Base-by-base conservation (phyloP, 64 coral and sea anemone genomes). In the Actinia tenebrosa region DNA sequence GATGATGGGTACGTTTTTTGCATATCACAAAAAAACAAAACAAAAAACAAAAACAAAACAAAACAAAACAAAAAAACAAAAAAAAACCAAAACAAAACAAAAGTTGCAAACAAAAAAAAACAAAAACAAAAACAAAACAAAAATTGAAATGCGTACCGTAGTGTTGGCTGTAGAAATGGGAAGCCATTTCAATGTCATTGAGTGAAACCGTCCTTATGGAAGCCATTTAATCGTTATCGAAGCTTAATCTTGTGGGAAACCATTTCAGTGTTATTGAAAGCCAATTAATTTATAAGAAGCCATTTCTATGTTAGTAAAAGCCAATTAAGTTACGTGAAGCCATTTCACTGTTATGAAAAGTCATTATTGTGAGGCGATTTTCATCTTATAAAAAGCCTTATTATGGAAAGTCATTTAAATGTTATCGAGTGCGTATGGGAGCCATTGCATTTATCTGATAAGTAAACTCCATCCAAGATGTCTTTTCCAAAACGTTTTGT, bases 1-100 rank as follows among this genome's bases (percentile, higher is more conserved):
- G 89, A 98, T 66, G 95, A 98, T 79, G 94, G 95, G 95, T 98
- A 44, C 26, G 69, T 75, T 75, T 75, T 37, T 37, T 37, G 30
- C 30, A 37, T 37, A 37, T 37, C 30, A 37, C 30, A 37, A 37
- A 37, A 37, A 37, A 37, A 37, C 30, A 37, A 37, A n/a, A n/a
- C n/a, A n/a, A 17, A 64, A 18, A 16, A 18, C 8, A 16, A 64
- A 16, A 18, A 16, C 13, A 55, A 55, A 55, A 16, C 13, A 55
- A 55, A 55, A 37, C 30, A 37, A 37, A 37, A 37, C 30, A 37
- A 37, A 37, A 37, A 37, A 37, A 37, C 30, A 37, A 37, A 37
- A 37, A 37, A 37, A 37, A 37, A 37, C 30, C 30, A 37, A 37
- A 37, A 37, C 30, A 37, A 37, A 37, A 37, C 30, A 37, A 37